Evolutionary conservation across 2,888 invertebrate species (phyloP).

Genomic region (Papilio demoleus): DNA sequence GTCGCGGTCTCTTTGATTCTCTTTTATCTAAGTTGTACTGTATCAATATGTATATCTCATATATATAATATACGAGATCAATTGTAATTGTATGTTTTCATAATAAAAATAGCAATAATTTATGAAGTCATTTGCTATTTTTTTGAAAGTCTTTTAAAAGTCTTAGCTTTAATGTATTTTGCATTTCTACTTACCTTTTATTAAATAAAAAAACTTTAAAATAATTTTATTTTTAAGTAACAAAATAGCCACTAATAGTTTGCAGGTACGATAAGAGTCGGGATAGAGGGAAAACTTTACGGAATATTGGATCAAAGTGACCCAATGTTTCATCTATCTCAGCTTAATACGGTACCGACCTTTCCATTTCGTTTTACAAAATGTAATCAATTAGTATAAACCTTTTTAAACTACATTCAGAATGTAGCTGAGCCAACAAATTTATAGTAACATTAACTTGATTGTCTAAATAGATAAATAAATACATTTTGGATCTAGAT

Average conservation of each 20-base stretch:
- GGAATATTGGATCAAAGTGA: slow-evolving; percentile 19
- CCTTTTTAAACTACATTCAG: not conserved
- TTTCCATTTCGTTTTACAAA: slow-evolving; percentile 1
- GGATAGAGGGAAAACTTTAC: not conserved
- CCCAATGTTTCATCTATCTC: slow-evolving; percentile 10
- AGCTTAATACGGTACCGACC: slow-evolving; percentile 17
- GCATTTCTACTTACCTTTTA: not conserved
- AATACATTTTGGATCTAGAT: too few relatives aligned
- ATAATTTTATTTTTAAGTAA: not conserved
- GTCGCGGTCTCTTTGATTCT: too few relatives aligned
- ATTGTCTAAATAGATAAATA: not conserved
- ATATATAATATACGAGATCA: too few relatives aligned
- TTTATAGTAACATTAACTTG: not conserved
- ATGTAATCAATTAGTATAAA: slow-evolving; percentile 17
- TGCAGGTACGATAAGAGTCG: not conserved
- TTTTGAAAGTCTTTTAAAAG: too few relatives aligned
- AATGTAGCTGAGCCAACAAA: not conserved
- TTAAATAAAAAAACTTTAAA: not conserved
- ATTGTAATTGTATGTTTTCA: too few relatives aligned
- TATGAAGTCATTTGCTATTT: too few relatives aligned
- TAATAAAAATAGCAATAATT: too few relatives aligned
- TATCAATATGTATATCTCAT: too few relatives aligned
- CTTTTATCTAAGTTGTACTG: too few relatives aligned
- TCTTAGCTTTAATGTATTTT: too few relatives aligned
- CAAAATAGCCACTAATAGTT: not conserved